Evolutionary conservation across 1,140 invertebrate species (phyloP), one percentile per base, ranked within the genome.

Genomic region (Olivierus martensii): DNA sequence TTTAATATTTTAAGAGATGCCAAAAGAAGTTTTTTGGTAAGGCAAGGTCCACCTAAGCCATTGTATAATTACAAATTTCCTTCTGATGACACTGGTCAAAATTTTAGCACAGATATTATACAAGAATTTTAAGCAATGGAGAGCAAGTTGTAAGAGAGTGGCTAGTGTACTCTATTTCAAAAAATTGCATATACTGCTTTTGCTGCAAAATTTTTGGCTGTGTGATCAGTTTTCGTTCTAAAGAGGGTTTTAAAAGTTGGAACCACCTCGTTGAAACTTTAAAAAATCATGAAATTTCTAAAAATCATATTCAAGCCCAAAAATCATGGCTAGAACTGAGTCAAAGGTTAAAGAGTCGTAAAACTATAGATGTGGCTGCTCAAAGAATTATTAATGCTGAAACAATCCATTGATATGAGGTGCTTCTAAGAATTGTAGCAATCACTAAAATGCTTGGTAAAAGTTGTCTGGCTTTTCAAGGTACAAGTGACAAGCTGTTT

Each of bases 21-120:
- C 39, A 12, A 52, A 52, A 52, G 18, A 52, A 19, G 22, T 10
- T 52, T 52, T 52, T 52, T 52, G 34, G 50, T 52, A 52, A 52
- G 11, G 36, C 39, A 44, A 45, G n/a, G 42, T 43, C 45, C 38
- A 53, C 44, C 44, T 53, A 35, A 53, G 39, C 34, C 51, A 53
- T 53, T 53, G 35, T 36, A 52, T 42, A 43, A 52, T 43, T 52
- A 52, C 42, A 46, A 43, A 42, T 51, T 52, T 52, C 21, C 14
- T 42, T 52, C 6, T 18, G 14, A 52, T 45, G 41, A 52, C 41
- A 45, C 21, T 37, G 47, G 37, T 38, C 36, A 35, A 49, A 49
- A 49, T 49, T 49, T 44, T 18, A n/a, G n/a, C n/a, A 2, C 19
- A 15, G 15, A 18, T 19, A 49, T 49, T 49, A 49, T 49, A 35